These are phyloP conservation scores for Metacarcinus magister DNA, from an alignment of 2,888 invertebrate species.

Conservation along the genomic window DNA sequence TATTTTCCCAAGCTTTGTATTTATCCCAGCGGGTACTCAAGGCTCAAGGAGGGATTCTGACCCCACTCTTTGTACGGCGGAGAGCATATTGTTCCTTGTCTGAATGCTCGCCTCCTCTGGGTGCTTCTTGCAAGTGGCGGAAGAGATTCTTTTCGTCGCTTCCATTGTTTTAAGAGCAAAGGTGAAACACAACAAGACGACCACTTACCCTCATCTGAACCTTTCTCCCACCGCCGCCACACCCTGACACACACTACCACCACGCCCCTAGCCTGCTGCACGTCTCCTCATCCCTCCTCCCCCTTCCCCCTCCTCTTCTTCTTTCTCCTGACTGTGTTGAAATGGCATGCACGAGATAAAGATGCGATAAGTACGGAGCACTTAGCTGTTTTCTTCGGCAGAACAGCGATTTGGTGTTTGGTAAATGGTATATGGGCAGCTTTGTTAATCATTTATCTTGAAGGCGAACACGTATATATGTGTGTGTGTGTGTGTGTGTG, in stretches of 20 bases:
- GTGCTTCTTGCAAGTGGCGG: constrained; percentile 32
- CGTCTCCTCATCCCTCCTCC: not conserved
- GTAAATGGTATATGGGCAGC: not conserved
- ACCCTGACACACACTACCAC: not conserved
- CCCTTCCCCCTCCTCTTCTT: not conserved
- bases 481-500: constrained; percentile 33
- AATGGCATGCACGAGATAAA: not conserved
- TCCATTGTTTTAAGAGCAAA: constrained; percentile 11
- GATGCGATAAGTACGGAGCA: not conserved
- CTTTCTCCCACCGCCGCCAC: not conserved
- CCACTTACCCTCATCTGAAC: not conserved
- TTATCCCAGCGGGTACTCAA: constrained; percentile 32
- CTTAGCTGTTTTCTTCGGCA: not conserved
- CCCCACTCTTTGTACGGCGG: not conserved
- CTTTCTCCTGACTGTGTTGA: not conserved
- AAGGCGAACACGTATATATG: not conserved
- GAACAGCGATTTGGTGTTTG: not conserved
- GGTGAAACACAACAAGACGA: constrained; percentile 2
- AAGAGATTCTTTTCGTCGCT: constrained; percentile 9
- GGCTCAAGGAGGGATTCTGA: not conserved
- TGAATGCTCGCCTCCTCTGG: constrained; percentile 5
- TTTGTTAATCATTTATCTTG: not conserved
- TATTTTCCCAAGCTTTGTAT: constrained; percentile 12
- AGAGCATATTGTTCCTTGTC: constrained; percentile 1
- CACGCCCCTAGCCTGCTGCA: not conserved